phyloP scores from a whole-genome alignment of 2,888 invertebrate species.

The Mythimna loreyi region DNA sequence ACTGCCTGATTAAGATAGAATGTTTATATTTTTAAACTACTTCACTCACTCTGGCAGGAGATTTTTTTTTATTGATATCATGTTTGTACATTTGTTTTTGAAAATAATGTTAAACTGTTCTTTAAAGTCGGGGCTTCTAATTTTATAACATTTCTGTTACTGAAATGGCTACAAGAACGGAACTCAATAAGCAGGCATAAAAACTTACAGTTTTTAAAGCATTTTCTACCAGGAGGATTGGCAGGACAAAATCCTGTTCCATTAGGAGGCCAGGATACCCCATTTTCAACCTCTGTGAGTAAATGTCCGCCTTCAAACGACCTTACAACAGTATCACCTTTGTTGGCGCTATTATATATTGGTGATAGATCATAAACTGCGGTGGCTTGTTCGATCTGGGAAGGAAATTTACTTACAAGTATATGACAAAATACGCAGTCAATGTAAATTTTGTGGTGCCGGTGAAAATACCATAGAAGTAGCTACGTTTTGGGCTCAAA shows the following conservation, averaged over 20 bases:
- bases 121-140: too few species aligned
- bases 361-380: conserved; percentile 16
- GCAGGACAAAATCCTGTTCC: conserved; percentile 22
- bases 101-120: not conserved
- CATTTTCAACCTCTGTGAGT: conserved; percentile 13
- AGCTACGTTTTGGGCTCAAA: not conserved
- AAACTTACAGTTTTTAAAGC: conserved; percentile 48
- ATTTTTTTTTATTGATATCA: not conserved
- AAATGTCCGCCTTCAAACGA: conserved; percentile 15
- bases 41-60: not conserved
- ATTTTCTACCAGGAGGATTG: conserved; percentile 10
- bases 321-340: not conserved
- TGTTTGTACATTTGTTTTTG: too few species aligned
- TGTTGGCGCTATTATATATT: not conserved
- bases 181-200: not conserved
- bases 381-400: conserved; percentile 11
- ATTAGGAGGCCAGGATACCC: conserved; percentile 18
- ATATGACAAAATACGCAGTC: not conserved
- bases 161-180: too few species aligned
- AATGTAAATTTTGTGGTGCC: not conserved
- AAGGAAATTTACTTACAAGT: not conserved
- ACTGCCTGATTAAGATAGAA: too few species aligned
- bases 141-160: too few species aligned
- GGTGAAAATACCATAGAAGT: not conserved
- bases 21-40: not conserved